phyloP scores from a whole-genome alignment of 2,797 vertebrate genomes.

The Melanotaenia parkinsoni region DNA sequence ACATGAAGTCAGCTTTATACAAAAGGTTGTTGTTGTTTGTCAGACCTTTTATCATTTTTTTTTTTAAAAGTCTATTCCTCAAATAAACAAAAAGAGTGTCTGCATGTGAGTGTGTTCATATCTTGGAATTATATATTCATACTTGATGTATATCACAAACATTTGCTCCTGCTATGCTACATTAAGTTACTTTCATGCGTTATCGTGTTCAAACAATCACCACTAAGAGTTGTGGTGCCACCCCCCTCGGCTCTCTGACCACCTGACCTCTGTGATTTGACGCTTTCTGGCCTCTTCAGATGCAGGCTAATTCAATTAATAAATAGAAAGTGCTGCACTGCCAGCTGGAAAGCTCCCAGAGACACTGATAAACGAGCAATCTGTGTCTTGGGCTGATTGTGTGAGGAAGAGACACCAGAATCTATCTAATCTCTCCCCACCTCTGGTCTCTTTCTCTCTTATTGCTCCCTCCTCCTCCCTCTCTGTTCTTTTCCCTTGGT shows the following conservation, averaged over 20 bases:
- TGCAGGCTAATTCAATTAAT: conserved; percentile 91
- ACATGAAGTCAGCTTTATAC: not conserved
- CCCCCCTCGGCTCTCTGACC: conserved; percentile 58
- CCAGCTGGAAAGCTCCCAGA: conserved; percentile 87
- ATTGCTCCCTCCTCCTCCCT: conserved; percentile 43
- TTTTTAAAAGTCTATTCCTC: not conserved
- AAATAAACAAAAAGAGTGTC: not conserved
- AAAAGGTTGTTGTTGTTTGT: not conserved
- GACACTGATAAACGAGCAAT: conserved; percentile 87
- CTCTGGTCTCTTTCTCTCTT: conserved; percentile 52
- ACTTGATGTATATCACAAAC: not conserved
- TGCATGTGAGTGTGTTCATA: conserved; percentile 13
- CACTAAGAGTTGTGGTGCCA: conserved; percentile 3
- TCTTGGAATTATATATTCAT: conserved; percentile 3
- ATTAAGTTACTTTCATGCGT: conserved; percentile 11
- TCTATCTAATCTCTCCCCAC: conserved; percentile 66
- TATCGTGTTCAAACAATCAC: conserved; percentile 33
- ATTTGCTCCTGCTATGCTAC: not conserved
- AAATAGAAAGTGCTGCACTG: conserved; percentile 82
- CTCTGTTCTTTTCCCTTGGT: conserved; percentile 60
- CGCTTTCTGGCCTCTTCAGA: conserved; percentile 78
- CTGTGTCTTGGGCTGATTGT: conserved; percentile 69
- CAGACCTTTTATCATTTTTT: no score
- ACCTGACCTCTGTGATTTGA: conserved; percentile 55
- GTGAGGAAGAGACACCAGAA: conserved; percentile 69